Percentiles rank a stretch among this genome's conserved stretches.
Evolutionary conservation across 2,888 invertebrate genomes (phyloP).

Genomic region (Cerastis rubricosa): DNA sequence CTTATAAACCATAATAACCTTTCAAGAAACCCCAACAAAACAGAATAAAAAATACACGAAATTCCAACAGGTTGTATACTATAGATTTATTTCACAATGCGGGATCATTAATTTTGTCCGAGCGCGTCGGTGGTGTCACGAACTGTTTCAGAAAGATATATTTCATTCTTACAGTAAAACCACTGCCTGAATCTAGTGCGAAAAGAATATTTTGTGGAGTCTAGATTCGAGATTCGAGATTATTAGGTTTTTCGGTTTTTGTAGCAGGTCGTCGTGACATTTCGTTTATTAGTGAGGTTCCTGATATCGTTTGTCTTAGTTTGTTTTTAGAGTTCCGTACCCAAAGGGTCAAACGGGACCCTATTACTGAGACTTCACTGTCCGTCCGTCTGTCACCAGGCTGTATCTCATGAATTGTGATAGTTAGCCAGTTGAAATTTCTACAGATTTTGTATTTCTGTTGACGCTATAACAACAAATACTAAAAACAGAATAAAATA

Average conservation of each 20-base stretch:
- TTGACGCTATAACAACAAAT: too few species aligned
- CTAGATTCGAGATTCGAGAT: not conserved
- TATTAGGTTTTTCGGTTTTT: not conserved
- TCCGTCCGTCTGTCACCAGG: too few species aligned
- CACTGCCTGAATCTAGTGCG: not conserved
- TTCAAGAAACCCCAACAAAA: constrained; percentile 9
- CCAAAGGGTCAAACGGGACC: too few species aligned
- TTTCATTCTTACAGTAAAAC: constrained; percentile 9
- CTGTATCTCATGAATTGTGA: too few species aligned
- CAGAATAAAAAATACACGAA: constrained; percentile 29
- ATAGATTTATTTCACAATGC: constrained; percentile 48
- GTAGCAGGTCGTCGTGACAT: not conserved
- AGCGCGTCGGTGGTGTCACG: not conserved
- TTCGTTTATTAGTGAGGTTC: not conserved
- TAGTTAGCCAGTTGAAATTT: too few species aligned
- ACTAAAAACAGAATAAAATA: too few species aligned
- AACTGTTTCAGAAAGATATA: constrained; percentile 30
- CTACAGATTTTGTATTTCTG: too few species aligned
- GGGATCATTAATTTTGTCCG: constrained; percentile 53
- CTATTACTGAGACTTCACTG: too few species aligned
- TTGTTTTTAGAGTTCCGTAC: too few species aligned
- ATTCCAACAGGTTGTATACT: constrained; percentile 54
- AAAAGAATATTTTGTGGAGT: not conserved
- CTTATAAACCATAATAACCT: not conserved
- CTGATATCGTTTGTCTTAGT: not conserved